Conservation (phyloP, 2,797 vertebrate genomes). For the Hemitrygon akajei region DNA sequence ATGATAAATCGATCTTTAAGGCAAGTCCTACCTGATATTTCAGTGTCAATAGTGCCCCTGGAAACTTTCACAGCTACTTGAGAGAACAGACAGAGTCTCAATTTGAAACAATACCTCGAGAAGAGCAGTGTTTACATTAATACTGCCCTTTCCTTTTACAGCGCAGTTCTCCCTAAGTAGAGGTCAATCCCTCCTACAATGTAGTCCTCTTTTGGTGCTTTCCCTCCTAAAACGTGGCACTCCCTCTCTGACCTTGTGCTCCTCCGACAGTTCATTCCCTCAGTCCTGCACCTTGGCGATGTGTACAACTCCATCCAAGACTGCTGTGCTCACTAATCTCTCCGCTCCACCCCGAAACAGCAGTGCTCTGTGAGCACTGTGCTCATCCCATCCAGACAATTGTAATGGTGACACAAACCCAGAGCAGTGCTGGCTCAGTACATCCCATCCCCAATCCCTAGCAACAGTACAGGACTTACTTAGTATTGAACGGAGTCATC, state of each 20-base stretch:
- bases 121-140: background rate
- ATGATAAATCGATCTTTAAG: too few relatives aligned
- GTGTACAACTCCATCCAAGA: background rate
- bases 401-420: too few relatives aligned
- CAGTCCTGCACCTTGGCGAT: background rate
- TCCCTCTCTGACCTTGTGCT: background rate
- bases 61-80: background rate
- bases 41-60: too few relatives aligned
- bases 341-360: background rate
- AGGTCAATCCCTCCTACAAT: background rate
- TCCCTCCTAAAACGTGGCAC: background rate
- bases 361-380: background rate
- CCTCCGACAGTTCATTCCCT: background rate
- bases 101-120: background rate
- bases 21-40: too few relatives aligned
- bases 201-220: background rate
- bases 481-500: too few relatives aligned
- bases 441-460: too few relatives aligned
- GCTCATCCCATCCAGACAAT: background rate
- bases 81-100: background rate
- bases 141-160: background rate
- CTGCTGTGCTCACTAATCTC: background rate
- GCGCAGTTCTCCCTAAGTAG: background rate
- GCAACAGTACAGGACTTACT: too few relatives aligned
- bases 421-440: background rate